Base-by-base conservation (phyloP, 2,797 vertebrate species). In the Acanthurus lineatus region DNA sequence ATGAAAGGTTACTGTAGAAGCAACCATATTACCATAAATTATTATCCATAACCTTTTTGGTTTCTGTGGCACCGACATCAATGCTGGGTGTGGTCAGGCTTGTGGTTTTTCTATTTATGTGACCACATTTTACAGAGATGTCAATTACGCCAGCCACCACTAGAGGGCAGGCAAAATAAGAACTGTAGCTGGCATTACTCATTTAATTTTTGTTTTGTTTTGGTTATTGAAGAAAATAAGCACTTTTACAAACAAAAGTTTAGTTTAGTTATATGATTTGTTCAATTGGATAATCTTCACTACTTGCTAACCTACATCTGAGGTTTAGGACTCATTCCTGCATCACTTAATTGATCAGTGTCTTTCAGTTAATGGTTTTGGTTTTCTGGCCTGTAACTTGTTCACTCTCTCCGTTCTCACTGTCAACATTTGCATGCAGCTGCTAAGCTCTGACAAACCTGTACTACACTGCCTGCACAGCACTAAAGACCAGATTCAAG, bases 331-430 rank as follows among this genome's bases (percentile, higher is more conserved):
- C 28, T 32, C 28, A 32, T 32, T 32, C 28, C 28, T 32, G 28
- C 28, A 32, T 32, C 28, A 32, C 28, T 32, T 32, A 32, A 32
- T 32, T 32, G 28, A 32, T 32, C 2, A 17, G 6, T 3, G 9
- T 42, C 16, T 61, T 71, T 61, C 45, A 70, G 53, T 20, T 59
- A 6, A 17, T 19, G 28, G 12, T 32, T 53, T 53, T 51, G n/a
- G 45, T 12, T 60, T 60, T 19, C 40, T 8, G 9, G n/a, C 64
- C 16, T 25, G 1, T 51, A 51, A 28, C 22, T 42, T 44, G 47
- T 60, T 25, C 32, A 3, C 3, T 60, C 38, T 25, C 16, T 49
- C 35, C 8, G 19, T 59, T 49, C 32, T 9, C 11, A 3, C 45
- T 5, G 47, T 16, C 47, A 6, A 3, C 4, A 2, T 45, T 44